A percentile compares a stretch with the other conserved stretches of the same genome.
Conservation (phyloP, 1,140 invertebrate species). For the Neocloeon triangulifer region DNA sequence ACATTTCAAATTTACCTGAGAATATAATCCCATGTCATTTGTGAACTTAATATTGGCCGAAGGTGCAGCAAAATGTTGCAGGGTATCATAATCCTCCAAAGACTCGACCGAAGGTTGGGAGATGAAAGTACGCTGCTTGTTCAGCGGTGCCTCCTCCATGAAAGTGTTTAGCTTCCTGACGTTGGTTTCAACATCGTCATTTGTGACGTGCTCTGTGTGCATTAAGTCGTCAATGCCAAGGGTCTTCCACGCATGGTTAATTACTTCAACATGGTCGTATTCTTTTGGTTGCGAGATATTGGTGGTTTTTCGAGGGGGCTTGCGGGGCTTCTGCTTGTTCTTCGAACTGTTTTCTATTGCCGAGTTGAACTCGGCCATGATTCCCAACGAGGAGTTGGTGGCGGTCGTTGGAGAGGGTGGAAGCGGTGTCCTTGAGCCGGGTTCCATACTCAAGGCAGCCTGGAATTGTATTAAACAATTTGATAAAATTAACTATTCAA, state of each 20-base stretch:
- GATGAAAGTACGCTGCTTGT: constrained; percentile 14
- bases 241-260: constrained; percentile 52
- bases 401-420: constrained; percentile 35
- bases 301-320: constrained; percentile 14
- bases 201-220: constrained; percentile 39
- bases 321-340: constrained; percentile 14
- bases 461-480: no score
- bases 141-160: no score
- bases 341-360: constrained; percentile 9
- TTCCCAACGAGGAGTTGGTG: constrained; percentile 17
- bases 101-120: constrained; percentile 14
- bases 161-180: no score
- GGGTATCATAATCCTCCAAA: constrained; percentile 33
- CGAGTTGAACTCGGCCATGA: constrained; percentile 19
- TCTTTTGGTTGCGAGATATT: constrained; percentile 3
- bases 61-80: constrained; percentile 54
- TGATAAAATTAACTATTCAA: no score
- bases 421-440: constrained; percentile 49
- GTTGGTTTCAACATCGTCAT: no score
- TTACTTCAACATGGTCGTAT: constrained; percentile 42
- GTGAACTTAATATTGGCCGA: neutral
- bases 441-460: constrained; percentile 43
- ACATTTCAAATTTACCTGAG: constrained; percentile 3
- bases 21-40: neutral
- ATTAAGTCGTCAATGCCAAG: constrained; percentile 43